Evolutionary conservation across 2,888 invertebrate genomes (phyloP).

Genomic region (Pelosia muscerda): DNA sequence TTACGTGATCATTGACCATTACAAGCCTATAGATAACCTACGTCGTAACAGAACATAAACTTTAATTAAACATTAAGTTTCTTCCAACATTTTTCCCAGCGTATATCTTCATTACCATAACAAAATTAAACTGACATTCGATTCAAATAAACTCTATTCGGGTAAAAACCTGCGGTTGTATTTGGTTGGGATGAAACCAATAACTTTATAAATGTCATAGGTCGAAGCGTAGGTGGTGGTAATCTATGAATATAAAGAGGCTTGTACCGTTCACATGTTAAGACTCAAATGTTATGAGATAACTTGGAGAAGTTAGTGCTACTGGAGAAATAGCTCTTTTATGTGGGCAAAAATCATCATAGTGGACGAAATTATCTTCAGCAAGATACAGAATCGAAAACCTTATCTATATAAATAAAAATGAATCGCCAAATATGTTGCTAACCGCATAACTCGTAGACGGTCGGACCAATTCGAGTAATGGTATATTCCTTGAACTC

Average conservation of each 20-base stretch:
- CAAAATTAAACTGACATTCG: constrained; percentile 34
- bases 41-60: constrained; percentile 20
- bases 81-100: constrained; percentile 21
- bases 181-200: constrained; percentile 36
- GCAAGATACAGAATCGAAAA: too few species aligned
- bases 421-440: too few species aligned
- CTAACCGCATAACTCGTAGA: too few species aligned
- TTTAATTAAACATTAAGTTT: constrained; percentile 29
- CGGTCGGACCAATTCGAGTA: too few species aligned
- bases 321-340: background rate
- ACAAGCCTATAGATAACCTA: constrained; percentile 6
- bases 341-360: background rate
- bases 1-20: background rate
- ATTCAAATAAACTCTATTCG: constrained; percentile 19
- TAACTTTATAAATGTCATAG: constrained; percentile 41
- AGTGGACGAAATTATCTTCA: too few species aligned
- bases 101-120: constrained; percentile 37
- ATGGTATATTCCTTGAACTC: too few species aligned
- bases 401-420: too few species aligned
- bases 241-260: constrained; percentile 9
- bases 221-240: constrained; percentile 35
- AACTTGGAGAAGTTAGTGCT: constrained; percentile 3
- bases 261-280: constrained; percentile 10
- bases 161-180: constrained; percentile 9
- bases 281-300: constrained; percentile 10